phyloP scores from a whole-genome alignment of 2,113 vertebrate genomes.

The Sarotherodon lohbergeri region DNA sequence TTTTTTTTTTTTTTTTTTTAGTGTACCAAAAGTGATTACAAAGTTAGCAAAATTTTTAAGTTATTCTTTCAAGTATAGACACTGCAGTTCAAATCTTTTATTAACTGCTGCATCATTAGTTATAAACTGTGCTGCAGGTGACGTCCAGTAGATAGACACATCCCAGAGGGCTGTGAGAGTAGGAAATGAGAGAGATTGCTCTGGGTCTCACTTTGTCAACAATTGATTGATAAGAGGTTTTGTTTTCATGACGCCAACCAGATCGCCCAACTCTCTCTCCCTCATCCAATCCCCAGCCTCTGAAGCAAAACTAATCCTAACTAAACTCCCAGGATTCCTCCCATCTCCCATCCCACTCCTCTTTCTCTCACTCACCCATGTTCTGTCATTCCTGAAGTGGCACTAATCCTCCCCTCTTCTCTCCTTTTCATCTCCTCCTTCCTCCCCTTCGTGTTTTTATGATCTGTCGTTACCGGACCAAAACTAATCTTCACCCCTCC shows the following conservation, averaged over 20 bases:
- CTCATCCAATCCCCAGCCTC: constrained; percentile 58
- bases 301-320: constrained; percentile 74
- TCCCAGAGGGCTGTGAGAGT: neutral
- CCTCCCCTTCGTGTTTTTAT: constrained; percentile 66
- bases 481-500: constrained; percentile 64
- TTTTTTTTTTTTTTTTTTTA: neutral
- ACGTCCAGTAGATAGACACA: constrained; percentile 35
- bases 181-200: constrained; percentile 10
- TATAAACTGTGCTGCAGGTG: neutral
- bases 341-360: constrained; percentile 38
- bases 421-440: constrained; percentile 64
- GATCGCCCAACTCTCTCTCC: constrained; percentile 50
- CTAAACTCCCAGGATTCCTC: constrained; percentile 67
- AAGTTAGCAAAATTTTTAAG: neutral
- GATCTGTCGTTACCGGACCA: constrained; percentile 73
- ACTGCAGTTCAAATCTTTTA: neutral
- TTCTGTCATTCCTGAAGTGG: constrained; percentile 67
- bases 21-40: neutral
- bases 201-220: constrained; percentile 52
- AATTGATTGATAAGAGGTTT: constrained; percentile 69
- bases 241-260: constrained; percentile 58
- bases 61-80: neutral
- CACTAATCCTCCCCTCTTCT: constrained; percentile 67
- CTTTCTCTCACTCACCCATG: constrained; percentile 37
- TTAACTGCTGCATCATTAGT: neutral